Evolutionary conservation across 2,113 vertebrate genomes (phyloP), one percentile per base, ranked within the genome.

Genomic region (Rattus rattus): DNA sequence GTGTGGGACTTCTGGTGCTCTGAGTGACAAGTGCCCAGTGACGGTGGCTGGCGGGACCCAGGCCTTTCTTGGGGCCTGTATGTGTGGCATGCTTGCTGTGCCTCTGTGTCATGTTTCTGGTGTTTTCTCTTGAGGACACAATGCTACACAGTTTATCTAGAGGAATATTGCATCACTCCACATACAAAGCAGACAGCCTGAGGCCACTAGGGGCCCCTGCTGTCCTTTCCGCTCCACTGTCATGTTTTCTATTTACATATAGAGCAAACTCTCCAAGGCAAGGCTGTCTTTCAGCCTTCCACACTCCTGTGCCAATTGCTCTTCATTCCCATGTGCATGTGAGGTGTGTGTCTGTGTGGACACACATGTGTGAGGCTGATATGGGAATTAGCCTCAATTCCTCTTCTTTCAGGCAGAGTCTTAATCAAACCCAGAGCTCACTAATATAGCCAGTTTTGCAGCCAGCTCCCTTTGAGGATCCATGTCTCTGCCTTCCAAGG

Each of bases 161-260:
- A 65, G 59, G 1, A 36, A 26, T 0, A 22, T 0, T 1, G 11
- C 17, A 2, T 63, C 47, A 26, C 1, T 5, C 19, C 22, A 19
- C 54, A 22, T 0, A 4, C 52, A 56, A 33, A 3, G 28, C 1
- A 76, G 67, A 49, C 24, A 36, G 0, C n/a, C n/a, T 2, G 16
- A 5, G 9, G 10, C 33, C 54, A 0, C 0, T 2, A 0, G 0
- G 7, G 26, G n/a, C 49, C 43, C 30, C 5, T 9, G 5, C 22
- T n/a, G 2, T 1, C 28, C 47, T 72, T 22, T 22, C 16, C 30
- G n/a, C 83, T 47, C 0, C 0, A 12, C 1, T 80, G 39, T 24
- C 30, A 3, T 8, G 61, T 39, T 80, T 19, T 24, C 16, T 20
- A 19, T 30, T 39, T 30, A 14, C 3, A 16, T 13, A 0, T 0